Conservation (phyloP, 2,797 vertebrate genomes). For the Pseudomugil gertrudae region DNA sequence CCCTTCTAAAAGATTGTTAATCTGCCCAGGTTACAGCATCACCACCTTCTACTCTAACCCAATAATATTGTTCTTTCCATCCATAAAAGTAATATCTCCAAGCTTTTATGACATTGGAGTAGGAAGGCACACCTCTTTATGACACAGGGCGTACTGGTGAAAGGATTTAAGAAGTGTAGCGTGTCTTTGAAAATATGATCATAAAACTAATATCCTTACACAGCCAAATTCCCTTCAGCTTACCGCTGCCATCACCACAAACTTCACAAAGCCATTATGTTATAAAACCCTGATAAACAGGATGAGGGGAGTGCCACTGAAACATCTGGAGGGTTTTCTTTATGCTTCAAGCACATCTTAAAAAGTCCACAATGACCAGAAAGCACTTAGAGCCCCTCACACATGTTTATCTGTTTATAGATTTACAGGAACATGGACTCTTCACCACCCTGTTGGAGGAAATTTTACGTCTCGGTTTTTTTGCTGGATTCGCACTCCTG, state of each 20-base stretch:
- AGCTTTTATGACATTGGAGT: constrained; percentile 63
- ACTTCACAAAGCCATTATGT: constrained; percentile 55
- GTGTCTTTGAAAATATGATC: constrained; percentile 61
- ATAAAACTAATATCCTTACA: constrained; percentile 64
- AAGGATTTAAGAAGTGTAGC: constrained; percentile 70
- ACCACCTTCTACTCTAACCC: constrained; percentile 12
- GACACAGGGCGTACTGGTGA: constrained; percentile 53
- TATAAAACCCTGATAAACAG: constrained; percentile 44
- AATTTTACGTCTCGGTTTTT: background rate
- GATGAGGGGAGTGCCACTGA: constrained; percentile 42
- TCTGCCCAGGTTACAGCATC: constrained; percentile 11
- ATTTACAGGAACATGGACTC: background rate
- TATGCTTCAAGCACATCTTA: constrained; percentile 40
- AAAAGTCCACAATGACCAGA: constrained; percentile 29
- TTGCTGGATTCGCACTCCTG: too few species aligned
- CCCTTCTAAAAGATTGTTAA: background rate
- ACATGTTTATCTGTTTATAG: background rate
- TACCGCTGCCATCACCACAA: constrained; percentile 59
- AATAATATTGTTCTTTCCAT: constrained; percentile 49
- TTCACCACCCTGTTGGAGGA: background rate
- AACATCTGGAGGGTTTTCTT: constrained; percentile 47
- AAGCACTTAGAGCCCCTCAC: constrained; percentile 10
- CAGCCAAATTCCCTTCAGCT: constrained; percentile 52
- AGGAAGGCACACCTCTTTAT: constrained; percentile 61
- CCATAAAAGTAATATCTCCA: constrained; percentile 59